phyloP scores from a whole-genome alignment of 2,113 vertebrate species.

The Rhombomys opimus region DNA sequence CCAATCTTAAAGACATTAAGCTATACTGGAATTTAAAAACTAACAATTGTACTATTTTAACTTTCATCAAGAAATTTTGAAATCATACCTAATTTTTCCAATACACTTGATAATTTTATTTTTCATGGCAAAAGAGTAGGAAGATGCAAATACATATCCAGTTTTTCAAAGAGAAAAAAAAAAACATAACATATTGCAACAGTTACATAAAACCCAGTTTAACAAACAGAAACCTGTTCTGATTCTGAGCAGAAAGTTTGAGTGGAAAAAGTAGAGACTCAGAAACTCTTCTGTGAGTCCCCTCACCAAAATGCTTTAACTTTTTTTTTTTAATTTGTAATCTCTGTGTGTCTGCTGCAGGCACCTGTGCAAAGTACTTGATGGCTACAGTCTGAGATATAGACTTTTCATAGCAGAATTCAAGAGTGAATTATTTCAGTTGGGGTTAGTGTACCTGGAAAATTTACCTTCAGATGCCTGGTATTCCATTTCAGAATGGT shows the following conservation, averaged over 20 bases:
- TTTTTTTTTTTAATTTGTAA: conserved; percentile 75
- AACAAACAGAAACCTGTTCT: background rate
- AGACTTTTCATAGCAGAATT: conserved; percentile 84
- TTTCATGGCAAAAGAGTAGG: background rate
- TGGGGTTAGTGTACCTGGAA: conserved; percentile 84
- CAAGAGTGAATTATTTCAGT: conserved; percentile 89
- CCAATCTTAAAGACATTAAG: background rate
- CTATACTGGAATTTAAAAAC: background rate
- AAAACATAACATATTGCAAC: background rate
- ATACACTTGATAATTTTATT: background rate
- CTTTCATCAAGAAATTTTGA: background rate
- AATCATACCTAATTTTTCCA: background rate
- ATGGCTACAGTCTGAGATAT: conserved; percentile 84
- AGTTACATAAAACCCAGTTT: rapidly evolving
- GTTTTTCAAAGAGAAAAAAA: background rate
- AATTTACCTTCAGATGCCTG: conserved; percentile 87
- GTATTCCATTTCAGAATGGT: conserved; percentile 86
- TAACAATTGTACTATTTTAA: background rate
- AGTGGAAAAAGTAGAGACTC: background rate
- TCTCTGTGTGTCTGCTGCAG: conserved; percentile 63
- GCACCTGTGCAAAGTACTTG: conserved; percentile 75
- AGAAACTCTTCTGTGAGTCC: conserved; percentile 56
- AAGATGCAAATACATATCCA: background rate
- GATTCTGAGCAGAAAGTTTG: background rate
- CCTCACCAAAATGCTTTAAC: conserved; percentile 75